These are phyloP conservation scores for Gallinago solitaria DNA, from an alignment of 2,797 vertebrate species.

Conservation along the genomic window DNA sequence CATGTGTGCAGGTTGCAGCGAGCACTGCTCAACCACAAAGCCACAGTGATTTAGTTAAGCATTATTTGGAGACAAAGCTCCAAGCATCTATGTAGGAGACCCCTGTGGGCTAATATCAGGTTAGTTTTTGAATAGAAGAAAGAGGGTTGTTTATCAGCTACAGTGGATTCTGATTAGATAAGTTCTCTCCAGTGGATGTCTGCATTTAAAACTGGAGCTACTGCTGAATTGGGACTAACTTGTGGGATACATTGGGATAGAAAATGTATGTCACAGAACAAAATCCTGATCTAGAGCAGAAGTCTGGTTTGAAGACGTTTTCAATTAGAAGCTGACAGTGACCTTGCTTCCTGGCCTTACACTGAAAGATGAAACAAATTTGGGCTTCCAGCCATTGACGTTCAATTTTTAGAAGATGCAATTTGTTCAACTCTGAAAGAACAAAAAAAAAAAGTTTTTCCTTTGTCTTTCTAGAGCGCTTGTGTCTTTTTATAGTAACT, in stretches of 20 bases:
- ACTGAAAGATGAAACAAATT: conserved; percentile 50
- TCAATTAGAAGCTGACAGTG: conserved; percentile 55
- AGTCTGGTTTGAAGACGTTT: conserved; percentile 50
- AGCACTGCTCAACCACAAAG: neutral
- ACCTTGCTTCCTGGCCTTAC: conserved; percentile 61
- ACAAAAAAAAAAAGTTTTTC: neutral
- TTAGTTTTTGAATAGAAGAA: neutral
- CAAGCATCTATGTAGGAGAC: neutral
- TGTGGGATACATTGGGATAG: neutral
- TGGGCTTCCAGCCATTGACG: conserved; percentile 53
- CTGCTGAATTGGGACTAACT: neutral
- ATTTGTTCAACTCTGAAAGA: conserved; percentile 47
- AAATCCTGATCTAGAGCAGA: conserved; percentile 2
- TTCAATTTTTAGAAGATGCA: conserved; percentile 47
- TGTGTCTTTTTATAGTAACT: neutral
- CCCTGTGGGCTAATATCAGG: neutral
- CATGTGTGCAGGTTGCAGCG: neutral
- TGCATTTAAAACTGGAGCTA: neutral
- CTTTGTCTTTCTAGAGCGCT: conserved; percentile 15
- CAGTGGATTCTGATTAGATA: neutral
- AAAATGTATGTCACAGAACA: neutral
- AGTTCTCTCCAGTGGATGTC: neutral
- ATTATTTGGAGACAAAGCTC: neutral
- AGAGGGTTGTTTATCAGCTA: neutral
- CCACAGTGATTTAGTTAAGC: neutral